Evolutionary conservation across 2,797 vertebrate species (phyloP).

Genomic region (Sebastes jordani): DNA sequence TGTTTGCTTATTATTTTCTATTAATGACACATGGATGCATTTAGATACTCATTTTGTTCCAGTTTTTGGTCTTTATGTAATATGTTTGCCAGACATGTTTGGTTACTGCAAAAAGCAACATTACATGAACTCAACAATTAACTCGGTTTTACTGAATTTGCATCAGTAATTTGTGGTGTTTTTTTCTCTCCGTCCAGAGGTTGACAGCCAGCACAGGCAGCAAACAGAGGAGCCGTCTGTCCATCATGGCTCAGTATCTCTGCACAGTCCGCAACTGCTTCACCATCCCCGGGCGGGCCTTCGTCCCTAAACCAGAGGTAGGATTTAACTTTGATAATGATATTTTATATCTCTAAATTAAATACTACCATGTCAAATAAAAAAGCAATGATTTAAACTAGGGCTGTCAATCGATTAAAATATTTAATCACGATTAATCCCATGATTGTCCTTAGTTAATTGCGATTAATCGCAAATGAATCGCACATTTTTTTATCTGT

Average conservation of each 20-base stretch:
- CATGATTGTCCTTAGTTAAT: too few relatives aligned
- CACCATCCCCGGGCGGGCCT: conserved; percentile 91
- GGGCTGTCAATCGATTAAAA: too few relatives aligned
- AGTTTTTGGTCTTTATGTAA: not conserved
- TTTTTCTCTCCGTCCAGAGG: conserved; percentile 79
- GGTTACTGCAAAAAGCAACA: not conserved
- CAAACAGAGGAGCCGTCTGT: conserved; percentile 92
- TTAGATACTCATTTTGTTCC: not conserved
- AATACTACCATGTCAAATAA: not conserved
- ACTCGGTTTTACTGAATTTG: not conserved
- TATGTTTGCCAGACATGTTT: not conserved
- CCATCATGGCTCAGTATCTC: conserved; percentile 94
- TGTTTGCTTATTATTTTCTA: not conserved
- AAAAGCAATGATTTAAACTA: not conserved
- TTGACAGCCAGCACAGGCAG: conserved; percentile 87
- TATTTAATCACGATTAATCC: too few relatives aligned
- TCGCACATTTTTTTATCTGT: too few relatives aligned
- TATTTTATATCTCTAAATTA: not conserved
- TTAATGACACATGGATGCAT: not conserved
- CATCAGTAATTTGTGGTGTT: not conserved
- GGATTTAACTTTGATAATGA: conserved; percentile 27
- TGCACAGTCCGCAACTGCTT: conserved; percentile 89
- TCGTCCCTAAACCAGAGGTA: conserved; percentile 94
- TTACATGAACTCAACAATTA: not conserved
- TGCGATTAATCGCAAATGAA: too few relatives aligned